Conservation (phyloP, 1,140 invertebrate genomes). For the Neodiprion lecontei region DNA sequence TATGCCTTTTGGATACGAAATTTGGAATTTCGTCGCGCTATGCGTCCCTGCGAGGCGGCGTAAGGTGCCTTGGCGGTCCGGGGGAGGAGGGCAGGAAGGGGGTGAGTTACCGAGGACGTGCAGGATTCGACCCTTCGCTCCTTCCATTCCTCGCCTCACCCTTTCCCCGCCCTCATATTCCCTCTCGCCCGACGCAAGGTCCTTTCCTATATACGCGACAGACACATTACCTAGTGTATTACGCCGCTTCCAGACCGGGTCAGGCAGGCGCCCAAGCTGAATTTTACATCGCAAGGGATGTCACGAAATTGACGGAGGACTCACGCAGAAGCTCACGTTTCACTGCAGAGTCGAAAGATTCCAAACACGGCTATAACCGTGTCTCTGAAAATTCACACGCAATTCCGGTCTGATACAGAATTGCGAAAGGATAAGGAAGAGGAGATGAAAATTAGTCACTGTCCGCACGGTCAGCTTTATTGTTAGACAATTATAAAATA, state of each 20-base stretch:
- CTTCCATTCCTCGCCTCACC: constrained; percentile 33
- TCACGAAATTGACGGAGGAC: background rate
- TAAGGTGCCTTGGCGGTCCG: constrained; percentile 11
- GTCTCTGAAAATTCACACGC: too few species aligned
- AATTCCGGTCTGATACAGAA: too few species aligned
- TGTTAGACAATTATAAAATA: too few species aligned
- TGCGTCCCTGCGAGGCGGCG: constrained; percentile 14
- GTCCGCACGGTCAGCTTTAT: too few species aligned
- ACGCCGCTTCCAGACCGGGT: constrained; percentile 37
- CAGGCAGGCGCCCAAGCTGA: constrained; percentile 39
- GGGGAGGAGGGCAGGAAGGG: constrained; percentile 28
- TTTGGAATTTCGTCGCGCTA: background rate
- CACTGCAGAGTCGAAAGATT: too few species aligned
- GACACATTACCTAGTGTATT: constrained; percentile 44
- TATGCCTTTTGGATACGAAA: background rate
- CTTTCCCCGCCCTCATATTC: constrained; percentile 34
- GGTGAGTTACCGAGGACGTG: constrained; percentile 53
- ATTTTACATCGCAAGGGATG: constrained; percentile 38
- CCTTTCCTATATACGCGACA: constrained; percentile 38
- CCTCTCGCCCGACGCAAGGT: constrained; percentile 11
- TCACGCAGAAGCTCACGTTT: background rate
- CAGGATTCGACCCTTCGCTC: constrained; percentile 57
- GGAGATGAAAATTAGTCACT: too few species aligned
- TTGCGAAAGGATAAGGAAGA: too few species aligned
- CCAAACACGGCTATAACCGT: too few species aligned